These are phyloP conservation scores for Stegophylla sp. DNA, from an alignment of 2,888 invertebrate species.

Conservation along the genomic window DNA sequence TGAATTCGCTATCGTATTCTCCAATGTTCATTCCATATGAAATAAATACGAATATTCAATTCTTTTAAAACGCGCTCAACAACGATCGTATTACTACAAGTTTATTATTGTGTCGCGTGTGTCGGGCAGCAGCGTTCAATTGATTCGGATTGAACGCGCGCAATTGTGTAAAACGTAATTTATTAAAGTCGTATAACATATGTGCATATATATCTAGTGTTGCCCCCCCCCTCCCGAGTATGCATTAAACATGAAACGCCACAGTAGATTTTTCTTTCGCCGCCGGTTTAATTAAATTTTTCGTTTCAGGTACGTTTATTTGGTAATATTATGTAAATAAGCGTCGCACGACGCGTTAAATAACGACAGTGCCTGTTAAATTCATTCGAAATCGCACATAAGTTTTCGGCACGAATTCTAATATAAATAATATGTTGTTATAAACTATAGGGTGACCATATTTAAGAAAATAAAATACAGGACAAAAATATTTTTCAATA, in stretches of 20 bases:
- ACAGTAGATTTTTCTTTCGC: not conserved
- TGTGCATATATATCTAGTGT: not conserved
- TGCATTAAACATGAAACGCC: too few species aligned
- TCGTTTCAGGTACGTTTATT: too few species aligned
- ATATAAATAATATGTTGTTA: too few species aligned
- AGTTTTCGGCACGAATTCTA: too few species aligned
- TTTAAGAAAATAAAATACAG: too few species aligned
- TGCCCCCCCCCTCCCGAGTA: too few species aligned
- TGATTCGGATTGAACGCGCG: not conserved
- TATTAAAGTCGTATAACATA: not conserved
- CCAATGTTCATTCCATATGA: not conserved
- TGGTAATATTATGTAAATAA: not conserved
- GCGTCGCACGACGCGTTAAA: not conserved
- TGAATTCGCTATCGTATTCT: constrained; percentile 2
- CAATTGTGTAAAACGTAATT: not conserved
- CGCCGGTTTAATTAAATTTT: not conserved
- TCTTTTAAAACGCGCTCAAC: constrained; percentile 4
- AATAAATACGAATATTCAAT: too few species aligned
- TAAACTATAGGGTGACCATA: too few species aligned
- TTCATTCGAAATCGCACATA: too few species aligned
- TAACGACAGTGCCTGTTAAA: too few species aligned
- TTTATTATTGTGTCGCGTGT: not conserved
- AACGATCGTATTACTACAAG: not conserved
- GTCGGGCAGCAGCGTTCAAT: not conserved
- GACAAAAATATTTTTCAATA: too few species aligned